Base-by-base conservation (phyloP, 2,797 vertebrate genomes). In the Centropyge bicolor region DNA sequence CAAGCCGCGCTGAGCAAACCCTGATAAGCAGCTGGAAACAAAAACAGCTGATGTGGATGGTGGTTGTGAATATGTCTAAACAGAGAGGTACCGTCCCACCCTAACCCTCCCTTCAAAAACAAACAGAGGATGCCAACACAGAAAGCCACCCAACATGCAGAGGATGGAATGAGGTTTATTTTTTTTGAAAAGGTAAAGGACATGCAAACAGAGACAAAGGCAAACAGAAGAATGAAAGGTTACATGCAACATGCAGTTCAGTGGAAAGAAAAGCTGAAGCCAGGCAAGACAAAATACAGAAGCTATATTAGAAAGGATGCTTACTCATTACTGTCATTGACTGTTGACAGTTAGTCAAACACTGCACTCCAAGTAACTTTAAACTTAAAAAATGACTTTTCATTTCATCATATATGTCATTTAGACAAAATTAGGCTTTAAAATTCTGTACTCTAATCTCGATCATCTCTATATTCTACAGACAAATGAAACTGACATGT, bases 41-140 rank as follows among this genome's bases (percentile, higher is more conserved):
- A 57, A 79, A 82, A 55, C 43, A 78, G 13, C 46, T 66, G 55
- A 2, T 43, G 52, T 60, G 69, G 69, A 74, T 1, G 16, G 66
- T 31, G 40, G 57, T 59, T 6, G 61, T 70, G 78, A 83, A 85
- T 79, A 86, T 35, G 57, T 88, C 84, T 82, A 91, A 93, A 92
- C 90, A 93, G 91, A 92, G 90, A 92, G 90, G 87, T 63, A 51
- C 45, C 1, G 43, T 62, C 84, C 51, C 22, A 22, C 41, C 81
- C 69, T 1, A 19, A 43, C 41, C 64, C 56, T 22, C 60, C 69
- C 70, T 51, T 68, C 0, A 66, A 78, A 85, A 88, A 83, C 59
- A 81, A 63, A 41, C 36, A n/a, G 43, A 45, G 51, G 70, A 78
- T 19, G 63, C 70, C 36, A 70, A 69, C 63, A 85, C 59, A 88